Evolutionary conservation across 2,888 invertebrate genomes (phyloP).

Genomic region (Tetragnatha montana): DNA sequence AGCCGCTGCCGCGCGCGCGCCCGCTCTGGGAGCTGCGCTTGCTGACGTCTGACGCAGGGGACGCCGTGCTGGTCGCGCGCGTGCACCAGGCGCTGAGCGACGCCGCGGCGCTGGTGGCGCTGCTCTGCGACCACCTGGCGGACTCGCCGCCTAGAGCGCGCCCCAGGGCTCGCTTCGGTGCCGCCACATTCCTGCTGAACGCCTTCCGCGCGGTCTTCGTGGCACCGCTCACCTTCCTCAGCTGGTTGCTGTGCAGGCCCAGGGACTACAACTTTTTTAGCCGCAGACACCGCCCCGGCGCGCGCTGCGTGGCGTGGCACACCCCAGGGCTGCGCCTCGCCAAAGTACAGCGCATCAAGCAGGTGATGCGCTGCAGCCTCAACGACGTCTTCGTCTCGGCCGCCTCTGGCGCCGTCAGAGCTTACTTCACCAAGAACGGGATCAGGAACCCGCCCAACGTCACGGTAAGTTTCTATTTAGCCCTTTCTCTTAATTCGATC

Average conservation of each 20-base stretch:
- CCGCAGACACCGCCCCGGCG: constrained; percentile 66
- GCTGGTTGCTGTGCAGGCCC: constrained; percentile 77
- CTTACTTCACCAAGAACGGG: constrained; percentile 78
- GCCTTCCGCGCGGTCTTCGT: constrained; percentile 77
- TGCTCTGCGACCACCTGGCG: constrained; percentile 72
- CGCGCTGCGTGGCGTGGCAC: constrained; percentile 76
- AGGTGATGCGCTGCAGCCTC: constrained; percentile 79
- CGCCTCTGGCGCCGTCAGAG: constrained; percentile 78
- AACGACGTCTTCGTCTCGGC: constrained; percentile 79
- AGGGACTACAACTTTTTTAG: constrained; percentile 78
- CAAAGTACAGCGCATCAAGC: constrained; percentile 78
- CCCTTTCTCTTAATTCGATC: too few relatives aligned
- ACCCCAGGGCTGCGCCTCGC: constrained; percentile 77
- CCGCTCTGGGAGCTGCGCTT: constrained; percentile 79
- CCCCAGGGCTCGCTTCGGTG: constrained; percentile 76
- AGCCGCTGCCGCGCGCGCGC: constrained; percentile 76
- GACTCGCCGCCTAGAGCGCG: constrained; percentile 68
- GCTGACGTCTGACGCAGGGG: constrained; percentile 77
- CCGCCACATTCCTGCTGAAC: constrained; percentile 76
- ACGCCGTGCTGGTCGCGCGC: constrained; percentile 77
- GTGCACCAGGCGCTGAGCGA: constrained; percentile 79
- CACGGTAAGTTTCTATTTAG: constrained; percentile 74
- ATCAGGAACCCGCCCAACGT: constrained; percentile 78
- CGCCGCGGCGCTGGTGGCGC: constrained; percentile 78
- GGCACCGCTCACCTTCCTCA: constrained; percentile 78